Percentiles rank a stretch among this genome's conserved stretches.
Conservation (phyloP, 2,888 invertebrate genomes). For the Netelia fuscicornis region DNA sequence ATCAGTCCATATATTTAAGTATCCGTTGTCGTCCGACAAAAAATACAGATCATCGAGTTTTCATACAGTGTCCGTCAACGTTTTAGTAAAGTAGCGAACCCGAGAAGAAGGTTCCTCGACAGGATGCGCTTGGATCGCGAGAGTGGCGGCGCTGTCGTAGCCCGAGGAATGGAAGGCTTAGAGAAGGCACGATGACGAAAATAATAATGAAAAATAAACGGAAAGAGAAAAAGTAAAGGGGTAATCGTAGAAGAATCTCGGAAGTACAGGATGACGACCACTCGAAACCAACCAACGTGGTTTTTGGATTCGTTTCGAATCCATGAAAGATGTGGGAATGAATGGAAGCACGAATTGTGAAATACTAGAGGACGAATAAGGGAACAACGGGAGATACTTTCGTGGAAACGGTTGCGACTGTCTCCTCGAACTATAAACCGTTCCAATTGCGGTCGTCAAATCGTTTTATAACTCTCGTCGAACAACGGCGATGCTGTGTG, state of each 20-base stretch:
- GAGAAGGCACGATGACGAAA: neutral
- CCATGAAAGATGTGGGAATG: neutral
- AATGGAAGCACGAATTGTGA: constrained; percentile 51
- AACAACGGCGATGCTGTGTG: neutral
- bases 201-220: constrained; percentile 4
- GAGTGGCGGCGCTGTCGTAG: neutral
- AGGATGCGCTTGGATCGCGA: constrained; percentile 10
- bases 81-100: neutral
- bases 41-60: neutral
- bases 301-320: neutral
- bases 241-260: constrained; percentile 8
- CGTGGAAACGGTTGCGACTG: neutral
- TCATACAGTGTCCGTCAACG: neutral
- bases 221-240: constrained; percentile 1
- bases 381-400: neutral
- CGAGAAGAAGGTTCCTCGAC: neutral
- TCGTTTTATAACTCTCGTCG: constrained; percentile 23
- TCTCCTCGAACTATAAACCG: too few species aligned
- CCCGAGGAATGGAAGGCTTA: neutral
- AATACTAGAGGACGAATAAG: constrained; percentile 38
- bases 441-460: constrained; percentile 2
- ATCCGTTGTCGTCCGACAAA: neutral
- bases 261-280: constrained; percentile 21
- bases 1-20: neutral
- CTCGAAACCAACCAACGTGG: neutral